Evolutionary conservation across 1,140 invertebrate species (phyloP), one percentile per base, ranked within the genome.

Genomic region (Papilio xuthus): DNA sequence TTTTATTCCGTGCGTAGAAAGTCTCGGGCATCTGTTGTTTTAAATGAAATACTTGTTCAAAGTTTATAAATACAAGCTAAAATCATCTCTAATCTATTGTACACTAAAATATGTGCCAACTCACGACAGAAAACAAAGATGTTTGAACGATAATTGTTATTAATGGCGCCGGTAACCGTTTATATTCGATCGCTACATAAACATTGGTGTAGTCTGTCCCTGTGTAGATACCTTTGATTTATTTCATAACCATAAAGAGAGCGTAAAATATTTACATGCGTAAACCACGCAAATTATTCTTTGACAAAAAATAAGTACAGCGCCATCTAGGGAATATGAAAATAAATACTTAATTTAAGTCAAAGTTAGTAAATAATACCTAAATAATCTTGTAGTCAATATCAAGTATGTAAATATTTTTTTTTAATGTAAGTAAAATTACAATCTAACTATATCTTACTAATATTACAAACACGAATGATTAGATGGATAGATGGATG

Each of bases 61-160:
- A 60, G 8, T 56, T 10, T 23, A 60, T 26, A 60, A 69, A 67
- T 47, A 47, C 60, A 32, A 41, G 26, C 26, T 13, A 50, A 41
- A 70, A 76, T 12, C 72, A 47, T 44, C 28, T 9, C 18, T 56
- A 44, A 9, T 7, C 41, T 12, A 69, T 79, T 63, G 32, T 56
- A 78, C 32, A 37, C 53, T 76, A n/a, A 78, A 71, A 79, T 86
- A 84, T 78, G 76, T 80, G 85, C 79, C 73, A 63, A 84, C 72
- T 89, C 88, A 89, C 82, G 53, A 75, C 76, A 53, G 78, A 83
- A 89, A 88, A 91, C 85, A 86, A 82, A 90, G 86, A 90, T 87
- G 85, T 89, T 87, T 84, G 13, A 60, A 60, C 79, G 86, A 91
- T 90, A 89, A 89, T 88, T 85, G 75, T 84, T 84, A 84, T 89